These are phyloP conservation scores for Cheilosia scutellata DNA, from an alignment of 2,888 invertebrate species.

Conservation along the genomic window DNA sequence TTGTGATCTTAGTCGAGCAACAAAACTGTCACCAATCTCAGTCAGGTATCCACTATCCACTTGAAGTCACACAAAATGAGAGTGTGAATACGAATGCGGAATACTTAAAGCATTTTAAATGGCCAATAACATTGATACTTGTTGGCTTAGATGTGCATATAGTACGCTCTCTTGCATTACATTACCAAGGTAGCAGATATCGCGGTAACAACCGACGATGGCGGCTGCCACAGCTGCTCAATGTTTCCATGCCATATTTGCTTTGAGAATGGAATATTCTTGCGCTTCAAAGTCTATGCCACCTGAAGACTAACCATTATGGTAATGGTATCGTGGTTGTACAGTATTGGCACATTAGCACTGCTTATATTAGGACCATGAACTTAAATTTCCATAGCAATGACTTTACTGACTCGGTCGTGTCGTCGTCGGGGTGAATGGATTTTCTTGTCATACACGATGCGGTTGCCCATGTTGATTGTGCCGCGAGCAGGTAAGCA, in stretches of 20 bases:
- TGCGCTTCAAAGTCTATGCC: neutral
- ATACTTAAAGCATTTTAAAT: slow-evolving; percentile 34
- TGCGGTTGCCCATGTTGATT: neutral
- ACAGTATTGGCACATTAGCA: slow-evolving; percentile 42
- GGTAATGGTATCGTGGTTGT: slow-evolving; percentile 12
- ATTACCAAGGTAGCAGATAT: neutral
- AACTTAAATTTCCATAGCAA: slow-evolving; percentile 46
- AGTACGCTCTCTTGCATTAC: slow-evolving; percentile 9
- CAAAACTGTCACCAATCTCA: slow-evolving; percentile 22
- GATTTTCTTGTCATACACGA: neutral
- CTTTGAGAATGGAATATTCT: slow-evolving; percentile 10
- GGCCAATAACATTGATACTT: slow-evolving; percentile 50
- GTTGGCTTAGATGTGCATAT: neutral
- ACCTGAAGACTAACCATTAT: slow-evolving; percentile 5
- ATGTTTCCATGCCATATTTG: slow-evolving; percentile 4
- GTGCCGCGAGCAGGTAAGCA: neutral
- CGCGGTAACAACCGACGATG: neutral
- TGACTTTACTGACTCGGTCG: slow-evolving; percentile 21
- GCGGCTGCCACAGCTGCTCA: neutral
- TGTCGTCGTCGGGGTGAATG: slow-evolving; percentile 14
- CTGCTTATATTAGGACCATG: slow-evolving; percentile 42
- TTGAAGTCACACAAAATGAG: slow-evolving; percentile 56
- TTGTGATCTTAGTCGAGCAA: slow-evolving; percentile 18
- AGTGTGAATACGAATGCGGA: slow-evolving; percentile 64
- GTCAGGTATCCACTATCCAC: slow-evolving; percentile 34